Evolutionary conservation across 2,113 vertebrate genomes (phyloP).

Genomic region (Garra rufa): DNA sequence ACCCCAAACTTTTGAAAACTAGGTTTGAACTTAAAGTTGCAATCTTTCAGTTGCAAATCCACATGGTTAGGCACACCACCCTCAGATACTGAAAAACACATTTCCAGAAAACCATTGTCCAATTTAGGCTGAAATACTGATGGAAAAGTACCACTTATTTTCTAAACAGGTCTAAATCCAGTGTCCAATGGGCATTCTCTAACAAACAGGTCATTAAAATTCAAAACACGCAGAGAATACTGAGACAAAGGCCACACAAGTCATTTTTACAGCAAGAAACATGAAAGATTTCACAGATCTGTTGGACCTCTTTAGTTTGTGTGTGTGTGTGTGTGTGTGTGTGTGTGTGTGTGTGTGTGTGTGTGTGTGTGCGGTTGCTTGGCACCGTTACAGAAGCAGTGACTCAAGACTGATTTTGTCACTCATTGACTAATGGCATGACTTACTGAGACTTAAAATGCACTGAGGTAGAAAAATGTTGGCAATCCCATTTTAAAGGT

Average conservation of each 20-base stretch:
- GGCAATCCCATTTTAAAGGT: neutral
- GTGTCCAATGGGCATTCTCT: neutral
- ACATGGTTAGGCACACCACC: neutral
- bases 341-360: too few species aligned
- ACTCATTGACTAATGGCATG: slow-evolving; percentile 51
- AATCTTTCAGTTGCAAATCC: neutral
- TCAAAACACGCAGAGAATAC: slow-evolving; percentile 23
- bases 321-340: too few species aligned
- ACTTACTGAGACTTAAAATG: neutral
- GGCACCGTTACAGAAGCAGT: slow-evolving; percentile 12
- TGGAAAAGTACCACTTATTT: neutral
- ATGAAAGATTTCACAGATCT: neutral
- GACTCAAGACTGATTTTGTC: slow-evolving; percentile 43
- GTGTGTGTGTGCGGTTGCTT: neutral
- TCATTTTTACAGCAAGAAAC: slow-evolving; percentile 14
- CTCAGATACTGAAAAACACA: neutral
- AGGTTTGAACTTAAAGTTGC: neutral
- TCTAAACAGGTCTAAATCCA: neutral
- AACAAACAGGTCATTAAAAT: slow-evolving; percentile 14
- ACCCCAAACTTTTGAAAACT: neutral
- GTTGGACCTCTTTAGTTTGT: neutral
- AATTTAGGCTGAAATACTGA: neutral
- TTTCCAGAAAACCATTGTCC: neutral
- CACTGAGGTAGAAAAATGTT: slow-evolving; percentile 22
- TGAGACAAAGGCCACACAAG: slow-evolving; percentile 4